Evolutionary conservation across 2,888 invertebrate species (phyloP).

Genomic region (Lepidocyrtinus sp.): DNA sequence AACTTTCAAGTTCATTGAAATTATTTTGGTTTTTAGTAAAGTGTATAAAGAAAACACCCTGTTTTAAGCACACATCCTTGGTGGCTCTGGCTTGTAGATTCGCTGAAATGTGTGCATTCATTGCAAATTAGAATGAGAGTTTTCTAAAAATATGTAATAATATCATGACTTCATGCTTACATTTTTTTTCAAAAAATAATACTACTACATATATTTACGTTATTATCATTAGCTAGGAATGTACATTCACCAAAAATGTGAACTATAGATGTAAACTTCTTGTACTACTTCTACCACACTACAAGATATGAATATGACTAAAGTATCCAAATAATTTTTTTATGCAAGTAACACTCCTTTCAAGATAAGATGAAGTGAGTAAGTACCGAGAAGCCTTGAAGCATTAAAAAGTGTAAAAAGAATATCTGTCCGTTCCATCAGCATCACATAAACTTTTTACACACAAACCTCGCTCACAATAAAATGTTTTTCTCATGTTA

Average conservation of each 20-base stretch:
- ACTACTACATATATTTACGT: conserved; percentile 6
- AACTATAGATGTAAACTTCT: conserved; percentile 4
- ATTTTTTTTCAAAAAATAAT: too few species aligned
- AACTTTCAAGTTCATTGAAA: conserved; percentile 4
- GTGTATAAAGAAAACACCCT: conserved; percentile 7
- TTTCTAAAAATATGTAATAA: conserved; percentile 11
- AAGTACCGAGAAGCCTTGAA: too few species aligned
- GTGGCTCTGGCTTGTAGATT: background rate
- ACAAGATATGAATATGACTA: conserved; percentile 5
- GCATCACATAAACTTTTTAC: conserved; percentile 7
- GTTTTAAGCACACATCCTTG: background rate
- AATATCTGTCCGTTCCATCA: conserved; percentile 13
- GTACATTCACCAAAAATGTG: conserved; percentile 11
- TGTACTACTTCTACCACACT: conserved; percentile 13
- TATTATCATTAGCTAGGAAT: conserved; percentile 5
- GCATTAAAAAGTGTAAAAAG: conserved; percentile 13
- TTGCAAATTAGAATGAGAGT: background rate
- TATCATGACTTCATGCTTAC: conserved; percentile 7
- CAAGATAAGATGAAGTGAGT: conserved; percentile 13
- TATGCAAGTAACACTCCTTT: conserved; percentile 13
- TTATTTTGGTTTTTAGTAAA: background rate
- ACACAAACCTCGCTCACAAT: conserved; percentile 3
- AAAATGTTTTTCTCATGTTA: background rate
- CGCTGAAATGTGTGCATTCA: background rate
- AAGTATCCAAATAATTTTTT: conserved; percentile 7